Evolutionary conservation across 1,140 invertebrate species (phyloP).

Genomic region (Calliopsis andreniformis): DNA sequence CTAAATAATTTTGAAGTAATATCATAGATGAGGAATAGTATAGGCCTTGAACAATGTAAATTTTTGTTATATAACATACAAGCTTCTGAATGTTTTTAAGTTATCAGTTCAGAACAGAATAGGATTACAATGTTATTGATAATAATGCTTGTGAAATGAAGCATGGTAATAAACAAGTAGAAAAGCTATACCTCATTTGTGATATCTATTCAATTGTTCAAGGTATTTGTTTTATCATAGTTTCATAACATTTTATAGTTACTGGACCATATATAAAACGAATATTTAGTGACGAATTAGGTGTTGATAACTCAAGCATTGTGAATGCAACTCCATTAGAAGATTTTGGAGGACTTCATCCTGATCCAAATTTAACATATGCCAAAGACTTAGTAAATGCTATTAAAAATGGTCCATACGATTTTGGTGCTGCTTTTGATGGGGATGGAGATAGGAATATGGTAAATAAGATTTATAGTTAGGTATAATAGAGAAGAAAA

Average conservation of each 20-base stretch:
- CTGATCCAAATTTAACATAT: constrained; percentile 99
- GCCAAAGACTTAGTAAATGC: constrained; percentile 92
- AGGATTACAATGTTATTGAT: too few relatives aligned
- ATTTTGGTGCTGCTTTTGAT: constrained; percentile 99
- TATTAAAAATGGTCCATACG: constrained; percentile 90
- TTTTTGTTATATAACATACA: too few relatives aligned
- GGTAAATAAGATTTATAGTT: constrained; percentile 78
- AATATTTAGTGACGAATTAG: constrained; percentile 94
- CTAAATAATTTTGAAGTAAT: constrained; percentile 45
- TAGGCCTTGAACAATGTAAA: too few relatives aligned
- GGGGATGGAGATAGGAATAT: constrained; percentile 92
- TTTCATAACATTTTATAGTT: constrained; percentile 83
- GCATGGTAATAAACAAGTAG: too few relatives aligned
- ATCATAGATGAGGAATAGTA: too few relatives aligned
- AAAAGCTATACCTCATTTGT: too few relatives aligned
- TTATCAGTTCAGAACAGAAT: too few relatives aligned
- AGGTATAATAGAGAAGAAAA: neutral
- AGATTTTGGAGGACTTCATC: constrained; percentile 98
- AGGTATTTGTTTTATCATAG: constrained; percentile 31
- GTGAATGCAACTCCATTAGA: constrained; percentile 90
- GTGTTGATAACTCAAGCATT: constrained; percentile 86
- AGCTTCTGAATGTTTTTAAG: too few relatives aligned
- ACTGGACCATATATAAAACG: constrained; percentile 97
- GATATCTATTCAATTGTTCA: constrained; percentile 22
- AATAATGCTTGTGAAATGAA: too few relatives aligned